Percentiles rank a stretch among this genome's conserved stretches.
phyloP scores from a whole-genome alignment of 2,797 vertebrate genomes.

The Mastacembelus armatus region DNA sequence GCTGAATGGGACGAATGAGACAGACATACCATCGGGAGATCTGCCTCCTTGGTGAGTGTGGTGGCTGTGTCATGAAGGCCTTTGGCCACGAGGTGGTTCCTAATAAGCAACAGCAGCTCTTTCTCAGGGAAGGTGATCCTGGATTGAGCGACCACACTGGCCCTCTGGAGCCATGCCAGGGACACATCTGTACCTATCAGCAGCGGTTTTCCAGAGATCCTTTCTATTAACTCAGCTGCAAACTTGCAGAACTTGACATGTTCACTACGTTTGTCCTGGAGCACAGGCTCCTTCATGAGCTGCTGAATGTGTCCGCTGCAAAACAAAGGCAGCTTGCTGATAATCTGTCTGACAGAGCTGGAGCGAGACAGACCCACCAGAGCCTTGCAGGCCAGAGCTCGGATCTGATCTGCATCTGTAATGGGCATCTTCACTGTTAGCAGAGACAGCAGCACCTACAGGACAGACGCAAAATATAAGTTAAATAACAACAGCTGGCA shows the following conservation, averaged over 20 bases:
- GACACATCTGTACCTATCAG: conserved; percentile 97
- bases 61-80: conserved; percentile 93
- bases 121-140: conserved; percentile 97
- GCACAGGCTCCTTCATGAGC: conserved; percentile 98
- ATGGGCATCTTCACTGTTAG: conserved; percentile 98
- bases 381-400: conserved; percentile 94
- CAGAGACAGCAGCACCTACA: conserved; percentile 90
- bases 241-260: conserved; percentile 99
- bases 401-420: conserved; percentile 98
- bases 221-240: conserved; percentile 94
- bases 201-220: conserved; percentile 95
- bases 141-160: conserved; percentile 96
- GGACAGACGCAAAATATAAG: conserved; percentile 1
- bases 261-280: conserved; percentile 98
- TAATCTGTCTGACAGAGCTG: conserved; percentile 94
- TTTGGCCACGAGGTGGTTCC: conserved; percentile 97
- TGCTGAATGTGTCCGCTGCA: conserved; percentile 99
- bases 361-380: conserved; percentile 96
- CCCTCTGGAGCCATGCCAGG: conserved; percentile 94
- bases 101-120: conserved; percentile 95
- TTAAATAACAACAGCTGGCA: conserved; percentile 20
- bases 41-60: conserved; percentile 94
- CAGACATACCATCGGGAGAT: conserved; percentile 93
- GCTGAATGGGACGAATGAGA: conserved; percentile 89
- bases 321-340: conserved; percentile 98